Evolutionary conservation across 64 coral and sea anemone genomes (phyloP).

Genomic region (Trachythela sp.): DNA sequence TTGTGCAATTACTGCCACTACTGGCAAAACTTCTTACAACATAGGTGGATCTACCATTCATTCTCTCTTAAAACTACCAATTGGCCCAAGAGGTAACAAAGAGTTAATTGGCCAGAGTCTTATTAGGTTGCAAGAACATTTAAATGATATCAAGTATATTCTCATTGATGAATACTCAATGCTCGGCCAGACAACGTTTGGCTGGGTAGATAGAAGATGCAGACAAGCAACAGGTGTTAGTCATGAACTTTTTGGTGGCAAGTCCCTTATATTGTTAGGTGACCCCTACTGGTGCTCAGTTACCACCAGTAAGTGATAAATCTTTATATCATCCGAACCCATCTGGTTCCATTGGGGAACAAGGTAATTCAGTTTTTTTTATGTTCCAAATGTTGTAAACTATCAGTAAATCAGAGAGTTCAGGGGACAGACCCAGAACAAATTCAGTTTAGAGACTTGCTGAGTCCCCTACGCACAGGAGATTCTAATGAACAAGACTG

Average conservation of each 20-base stretch:
- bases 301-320: slow-evolving; percentile 1
- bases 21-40: not conserved
- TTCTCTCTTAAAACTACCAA: not conserved
- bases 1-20: not conserved
- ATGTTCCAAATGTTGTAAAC: not conserved
- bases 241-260: not conserved
- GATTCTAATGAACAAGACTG: no score
- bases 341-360: not conserved
- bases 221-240: not conserved
- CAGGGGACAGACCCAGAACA: not conserved
- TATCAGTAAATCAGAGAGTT: not conserved
- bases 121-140: not conserved
- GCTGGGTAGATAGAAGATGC: not conserved
- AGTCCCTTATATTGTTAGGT: not conserved
- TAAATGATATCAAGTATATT: not conserved
- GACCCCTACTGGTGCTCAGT: not conserved
- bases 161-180: not conserved
- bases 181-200: not conserved
- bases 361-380: not conserved
- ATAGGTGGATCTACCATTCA: not conserved
- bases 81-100: not conserved
- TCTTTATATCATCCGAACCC: not conserved
- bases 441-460: not conserved
- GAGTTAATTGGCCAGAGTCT: not conserved
- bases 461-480: not conserved